Base-by-base conservation (phyloP, 2,113 vertebrate genomes). In the Raja brachyura region DNA sequence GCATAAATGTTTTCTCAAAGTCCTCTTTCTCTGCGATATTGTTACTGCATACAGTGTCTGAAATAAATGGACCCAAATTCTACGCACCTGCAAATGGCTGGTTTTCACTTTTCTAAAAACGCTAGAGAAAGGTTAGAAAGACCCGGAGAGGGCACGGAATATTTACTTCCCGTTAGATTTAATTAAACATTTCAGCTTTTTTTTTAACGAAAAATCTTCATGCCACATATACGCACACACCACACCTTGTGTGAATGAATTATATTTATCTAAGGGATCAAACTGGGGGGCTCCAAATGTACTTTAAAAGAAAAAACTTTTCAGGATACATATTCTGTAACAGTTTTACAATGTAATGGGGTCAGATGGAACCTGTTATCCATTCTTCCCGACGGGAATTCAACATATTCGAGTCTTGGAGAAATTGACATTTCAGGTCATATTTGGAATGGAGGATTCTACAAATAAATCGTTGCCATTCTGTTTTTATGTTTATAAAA, bases 1-100 rank as follows among this genome's bases (percentile, higher is more conserved):
- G 95, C 95, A 95, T 94, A 94, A 93, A 93, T 93, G 94, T 93
- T 94, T 94, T 93, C 88, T 78, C 68, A 93, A 86, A 93, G 94
- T 94, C 95, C 94, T 96, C 95, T 95, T 94, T 94, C 92, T 16
- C 66, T 11, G 93, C 90, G 93, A 94, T 28, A 61, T 54, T 5
- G 93, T 88, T 94, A 33, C 93, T 93, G 94, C 83, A 94, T 93
- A 95, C 93, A 93, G 93, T 93, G 81, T 90, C 93, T 83, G 63
- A 93, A 93, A 94, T 94, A 94, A 95, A 95, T 94, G 93, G 79
- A 93, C 85, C 70, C 83, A 61, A 22, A 31, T 59, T 14, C n/a
- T 63, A 61, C 83, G 61, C 83, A 88, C 59, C 59, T 88, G 83
- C 56, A 88, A 33, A 25, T 88, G n/a, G 5, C 28, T 63, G 83